Conservation (phyloP, 1,140 invertebrate species). For the Paracyclopina nana region DNA sequence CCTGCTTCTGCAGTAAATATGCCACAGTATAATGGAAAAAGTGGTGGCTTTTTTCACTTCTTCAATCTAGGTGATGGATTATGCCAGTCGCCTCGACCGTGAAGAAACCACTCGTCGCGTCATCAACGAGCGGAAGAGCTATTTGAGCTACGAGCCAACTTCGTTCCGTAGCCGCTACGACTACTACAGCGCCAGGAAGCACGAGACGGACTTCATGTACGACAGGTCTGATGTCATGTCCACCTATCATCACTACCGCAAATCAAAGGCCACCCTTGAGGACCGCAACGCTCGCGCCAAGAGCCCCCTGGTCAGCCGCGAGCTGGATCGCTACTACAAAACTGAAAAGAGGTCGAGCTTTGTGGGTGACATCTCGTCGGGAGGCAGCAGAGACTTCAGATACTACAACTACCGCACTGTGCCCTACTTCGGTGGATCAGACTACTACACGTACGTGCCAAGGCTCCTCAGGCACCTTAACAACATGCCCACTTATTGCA, state of each 20-base stretch:
- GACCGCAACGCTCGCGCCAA: constrained; percentile 12
- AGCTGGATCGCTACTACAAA: constrained; percentile 16
- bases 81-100: constrained; percentile 2
- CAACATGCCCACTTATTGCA: no score
- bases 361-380: constrained; percentile 13
- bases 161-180: neutral
- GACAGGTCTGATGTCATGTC: constrained; percentile 1
- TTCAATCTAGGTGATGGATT: constrained; percentile 8
- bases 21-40: neutral
- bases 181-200: neutral
- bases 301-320: constrained; percentile 7
- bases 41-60: neutral
- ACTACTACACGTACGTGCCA: constrained; percentile 14
- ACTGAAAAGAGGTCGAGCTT: constrained; percentile 5
- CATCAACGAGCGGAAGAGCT: neutral
- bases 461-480: neutral
- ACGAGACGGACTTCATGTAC: constrained; percentile 10
- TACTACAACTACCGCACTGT: constrained; percentile 15
- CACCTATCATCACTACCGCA: constrained; percentile 13
- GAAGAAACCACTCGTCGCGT: constrained; percentile 7
- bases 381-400: constrained; percentile 4
- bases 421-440: constrained; percentile 15
- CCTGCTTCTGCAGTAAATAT: neutral
- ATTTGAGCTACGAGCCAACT: neutral
- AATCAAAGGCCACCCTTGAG: constrained; percentile 1